Percentiles rank a stretch among this genome's conserved stretches.
These are phyloP conservation scores for Xanthia icteritia DNA, from an alignment of 2,888 invertebrate species.

Conservation along the genomic window DNA sequence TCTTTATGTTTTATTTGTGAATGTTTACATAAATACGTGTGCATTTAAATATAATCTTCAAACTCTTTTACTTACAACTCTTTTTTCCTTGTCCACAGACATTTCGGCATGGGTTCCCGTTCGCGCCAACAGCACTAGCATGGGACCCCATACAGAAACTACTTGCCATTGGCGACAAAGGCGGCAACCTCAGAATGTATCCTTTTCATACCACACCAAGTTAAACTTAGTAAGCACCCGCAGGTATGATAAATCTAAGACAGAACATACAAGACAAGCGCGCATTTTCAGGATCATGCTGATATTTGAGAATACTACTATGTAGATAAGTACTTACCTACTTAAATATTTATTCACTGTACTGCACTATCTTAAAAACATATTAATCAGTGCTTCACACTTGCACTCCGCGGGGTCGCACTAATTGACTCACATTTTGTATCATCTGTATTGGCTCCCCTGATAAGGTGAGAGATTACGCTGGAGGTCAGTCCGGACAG, in stretches of 20 bases:
- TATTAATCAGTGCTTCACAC: conserved; percentile 3
- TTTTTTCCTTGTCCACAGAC: conserved; percentile 92
- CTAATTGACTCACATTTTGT: background rate
- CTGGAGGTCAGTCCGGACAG: conserved; percentile 7
- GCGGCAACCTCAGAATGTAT: conserved; percentile 98
- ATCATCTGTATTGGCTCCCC: conserved; percentile 4
- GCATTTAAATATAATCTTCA: background rate
- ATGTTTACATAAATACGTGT: too few species aligned
- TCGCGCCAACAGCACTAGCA: conserved; percentile 98
- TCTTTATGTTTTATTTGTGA: background rate
- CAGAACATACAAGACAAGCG: too few species aligned
- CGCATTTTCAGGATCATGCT: background rate
- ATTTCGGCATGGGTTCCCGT: conserved; percentile 99
- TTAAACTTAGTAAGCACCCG: background rate
- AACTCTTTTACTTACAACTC: background rate
- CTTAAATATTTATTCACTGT: too few species aligned
- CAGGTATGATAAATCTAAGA: background rate
- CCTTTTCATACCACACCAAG: conserved; percentile 90
- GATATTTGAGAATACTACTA: background rate
- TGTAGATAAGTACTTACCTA: background rate
- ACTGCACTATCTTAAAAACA: conserved; percentile 6
- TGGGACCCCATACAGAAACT: conserved; percentile 99
- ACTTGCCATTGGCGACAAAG: conserved; percentile 98
- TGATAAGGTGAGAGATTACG: conserved; percentile 4
- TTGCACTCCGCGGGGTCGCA: conserved; percentile 1